Evolutionary conservation across 2,113 vertebrate species (phyloP).

Genomic region (Columba livia): DNA sequence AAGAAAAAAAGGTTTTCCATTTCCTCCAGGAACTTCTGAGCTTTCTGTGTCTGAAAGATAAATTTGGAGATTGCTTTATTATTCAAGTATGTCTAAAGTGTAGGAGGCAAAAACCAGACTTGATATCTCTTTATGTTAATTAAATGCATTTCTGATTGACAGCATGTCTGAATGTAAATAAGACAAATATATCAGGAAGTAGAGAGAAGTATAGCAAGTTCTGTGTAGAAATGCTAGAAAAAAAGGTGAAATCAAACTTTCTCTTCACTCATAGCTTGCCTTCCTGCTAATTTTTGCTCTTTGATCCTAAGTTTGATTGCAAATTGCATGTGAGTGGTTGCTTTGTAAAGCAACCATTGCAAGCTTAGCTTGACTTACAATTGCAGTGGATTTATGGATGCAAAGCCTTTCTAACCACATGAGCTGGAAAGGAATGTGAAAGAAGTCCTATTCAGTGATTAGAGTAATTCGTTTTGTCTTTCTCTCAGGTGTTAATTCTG

Average conservation of each 20-base stretch:
- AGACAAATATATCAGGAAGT: not conserved
- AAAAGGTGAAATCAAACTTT: not conserved
- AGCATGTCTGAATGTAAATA: not conserved
- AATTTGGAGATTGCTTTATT: not conserved
- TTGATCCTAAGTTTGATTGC: not conserved
- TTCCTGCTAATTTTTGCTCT: not conserved
- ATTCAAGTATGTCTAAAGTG: not conserved
- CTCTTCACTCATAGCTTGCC: not conserved
- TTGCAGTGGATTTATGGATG: not conserved
- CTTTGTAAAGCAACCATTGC: not conserved
- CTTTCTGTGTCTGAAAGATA: not conserved
- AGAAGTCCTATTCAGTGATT: not conserved
- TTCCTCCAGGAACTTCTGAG: not conserved
- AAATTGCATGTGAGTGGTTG: not conserved
- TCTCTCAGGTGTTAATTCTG: not conserved
- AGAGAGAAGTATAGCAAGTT: not conserved
- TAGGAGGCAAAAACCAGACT: not conserved
- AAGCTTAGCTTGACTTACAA: not conserved
- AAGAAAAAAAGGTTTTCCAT: not conserved
- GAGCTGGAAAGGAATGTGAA: not conserved
- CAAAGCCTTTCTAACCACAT: not conserved
- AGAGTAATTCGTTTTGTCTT: not conserved
- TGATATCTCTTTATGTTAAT: not conserved
- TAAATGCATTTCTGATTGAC: not conserved
- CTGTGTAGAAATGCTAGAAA: not conserved